These are phyloP conservation scores for Scomberomorus guttatus DNA, from an alignment of 2,797 vertebrate genomes.

Conservation along the genomic window DNA sequence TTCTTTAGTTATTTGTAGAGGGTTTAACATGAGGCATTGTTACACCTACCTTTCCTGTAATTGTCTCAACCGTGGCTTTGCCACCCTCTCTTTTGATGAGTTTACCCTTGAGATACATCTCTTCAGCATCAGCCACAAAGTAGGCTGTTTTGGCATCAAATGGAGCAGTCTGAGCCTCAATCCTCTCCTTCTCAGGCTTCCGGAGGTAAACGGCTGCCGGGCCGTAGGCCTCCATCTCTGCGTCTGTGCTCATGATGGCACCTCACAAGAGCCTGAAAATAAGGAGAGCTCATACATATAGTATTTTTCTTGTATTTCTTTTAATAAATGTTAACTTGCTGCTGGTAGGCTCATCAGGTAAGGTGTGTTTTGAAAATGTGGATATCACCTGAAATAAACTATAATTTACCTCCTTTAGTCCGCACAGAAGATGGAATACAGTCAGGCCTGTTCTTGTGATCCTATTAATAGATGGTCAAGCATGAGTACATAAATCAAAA, in stretches of 20 bases:
- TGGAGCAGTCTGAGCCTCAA: conserved; percentile 89
- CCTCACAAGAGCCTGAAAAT: conserved; percentile 65
- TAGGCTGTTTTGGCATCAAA: conserved; percentile 92
- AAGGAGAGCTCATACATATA: background rate
- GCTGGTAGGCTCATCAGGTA: background rate
- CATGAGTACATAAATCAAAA: conserved; percentile 2
- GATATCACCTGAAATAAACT: background rate
- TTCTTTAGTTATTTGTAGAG: background rate
- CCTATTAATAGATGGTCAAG: conserved; percentile 33
- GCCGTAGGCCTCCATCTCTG: conserved; percentile 92
- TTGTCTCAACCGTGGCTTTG: conserved; percentile 91
- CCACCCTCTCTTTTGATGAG: conserved; percentile 87
- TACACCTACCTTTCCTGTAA: conserved; percentile 81
- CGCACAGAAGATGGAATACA: conserved; percentile 41
- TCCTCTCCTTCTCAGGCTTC: conserved; percentile 91
- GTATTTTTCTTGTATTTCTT: background rate
- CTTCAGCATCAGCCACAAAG: conserved; percentile 86
- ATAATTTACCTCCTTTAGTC: conserved; percentile 61
- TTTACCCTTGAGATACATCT: conserved; percentile 90
- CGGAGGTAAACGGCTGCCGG: conserved; percentile 88
- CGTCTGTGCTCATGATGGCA: conserved; percentile 87
- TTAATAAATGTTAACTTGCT: background rate
- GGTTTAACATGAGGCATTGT: conserved; percentile 15
- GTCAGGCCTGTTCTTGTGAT: conserved; percentile 40
- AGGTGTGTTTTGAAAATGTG: conserved; percentile 2